Conservation (phyloP, 2,113 vertebrate species). For the Macquaria australasica region DNA sequence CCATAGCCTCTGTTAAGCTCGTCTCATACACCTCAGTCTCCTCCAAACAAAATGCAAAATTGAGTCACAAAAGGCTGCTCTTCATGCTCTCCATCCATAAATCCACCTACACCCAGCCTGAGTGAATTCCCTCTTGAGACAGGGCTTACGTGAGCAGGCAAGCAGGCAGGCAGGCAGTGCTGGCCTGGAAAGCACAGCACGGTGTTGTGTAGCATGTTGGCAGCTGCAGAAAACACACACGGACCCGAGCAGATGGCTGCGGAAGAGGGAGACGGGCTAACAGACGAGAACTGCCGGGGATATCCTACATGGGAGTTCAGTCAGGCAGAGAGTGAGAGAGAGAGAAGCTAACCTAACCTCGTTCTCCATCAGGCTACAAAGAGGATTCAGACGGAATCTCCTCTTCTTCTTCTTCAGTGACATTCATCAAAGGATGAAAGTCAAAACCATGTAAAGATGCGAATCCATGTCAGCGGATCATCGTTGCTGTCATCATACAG, state of each 20-base stretch:
- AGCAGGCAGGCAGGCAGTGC: slow-evolving; percentile 59
- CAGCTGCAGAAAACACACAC: slow-evolving; percentile 75
- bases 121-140: slow-evolving; percentile 79
- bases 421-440: slow-evolving; percentile 58
- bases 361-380: slow-evolving; percentile 46
- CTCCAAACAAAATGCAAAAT: slow-evolving; percentile 64
- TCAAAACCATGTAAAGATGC: slow-evolving; percentile 43
- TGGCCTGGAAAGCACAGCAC: slow-evolving; percentile 73
- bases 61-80: slow-evolving; percentile 74
- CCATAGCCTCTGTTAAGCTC: slow-evolving; percentile 19
- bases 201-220: slow-evolving; percentile 71
- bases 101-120: slow-evolving; percentile 77
- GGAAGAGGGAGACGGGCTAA: slow-evolving; percentile 74
- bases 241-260: slow-evolving; percentile 75
- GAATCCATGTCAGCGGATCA: slow-evolving; percentile 37
- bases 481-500: slow-evolving; percentile 50
- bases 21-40: slow-evolving; percentile 44
- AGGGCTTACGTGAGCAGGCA: slow-evolving; percentile 73
- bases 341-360: slow-evolving; percentile 41
- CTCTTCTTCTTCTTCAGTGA: slow-evolving; percentile 43
- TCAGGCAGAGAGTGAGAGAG: slow-evolving; percentile 56
- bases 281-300: slow-evolving; percentile 76
- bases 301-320: slow-evolving; percentile 77
- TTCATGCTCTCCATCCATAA: slow-evolving; percentile 66
- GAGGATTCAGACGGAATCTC: slow-evolving; percentile 63